Conservation (phyloP, 2,797 vertebrate genomes). For the Eremophila alpestris region DNA sequence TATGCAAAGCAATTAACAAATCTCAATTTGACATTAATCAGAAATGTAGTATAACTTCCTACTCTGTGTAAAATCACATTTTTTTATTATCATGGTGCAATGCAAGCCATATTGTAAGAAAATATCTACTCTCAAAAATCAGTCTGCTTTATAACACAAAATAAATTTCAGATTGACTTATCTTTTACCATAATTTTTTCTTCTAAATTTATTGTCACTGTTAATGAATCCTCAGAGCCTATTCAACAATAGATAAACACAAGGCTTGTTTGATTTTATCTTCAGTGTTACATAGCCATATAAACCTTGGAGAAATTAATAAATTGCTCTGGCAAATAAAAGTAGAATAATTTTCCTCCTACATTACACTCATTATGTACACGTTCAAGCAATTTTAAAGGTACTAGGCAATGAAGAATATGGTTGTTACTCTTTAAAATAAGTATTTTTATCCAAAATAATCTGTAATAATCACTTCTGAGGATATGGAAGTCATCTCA, state of each 20-base stretch:
- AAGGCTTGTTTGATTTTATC: not conserved
- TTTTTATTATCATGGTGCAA: not conserved
- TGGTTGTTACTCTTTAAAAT: not conserved
- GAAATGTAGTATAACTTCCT: not conserved
- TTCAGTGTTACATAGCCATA: not conserved
- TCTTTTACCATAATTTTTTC: not conserved
- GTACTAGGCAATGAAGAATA: not conserved
- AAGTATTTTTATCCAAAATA: not conserved
- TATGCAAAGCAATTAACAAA: not conserved
- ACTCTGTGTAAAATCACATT: not conserved
- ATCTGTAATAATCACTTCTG: not conserved
- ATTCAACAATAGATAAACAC: not conserved
- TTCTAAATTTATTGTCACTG: not conserved
- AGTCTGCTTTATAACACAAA: not conserved
- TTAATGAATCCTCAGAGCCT: not conserved
- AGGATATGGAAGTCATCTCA: not conserved
- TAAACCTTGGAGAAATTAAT: not conserved
- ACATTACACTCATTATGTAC: not conserved
- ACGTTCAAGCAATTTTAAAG: not conserved
- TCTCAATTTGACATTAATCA: not conserved
- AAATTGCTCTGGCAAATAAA: not conserved
- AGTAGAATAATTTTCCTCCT: not conserved
- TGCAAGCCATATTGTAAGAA: not conserved
- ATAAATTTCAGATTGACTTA: not conserved
- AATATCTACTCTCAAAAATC: not conserved